phyloP scores from a whole-genome alignment of 2,888 invertebrate species.

The Oasisia sp. region DNA sequence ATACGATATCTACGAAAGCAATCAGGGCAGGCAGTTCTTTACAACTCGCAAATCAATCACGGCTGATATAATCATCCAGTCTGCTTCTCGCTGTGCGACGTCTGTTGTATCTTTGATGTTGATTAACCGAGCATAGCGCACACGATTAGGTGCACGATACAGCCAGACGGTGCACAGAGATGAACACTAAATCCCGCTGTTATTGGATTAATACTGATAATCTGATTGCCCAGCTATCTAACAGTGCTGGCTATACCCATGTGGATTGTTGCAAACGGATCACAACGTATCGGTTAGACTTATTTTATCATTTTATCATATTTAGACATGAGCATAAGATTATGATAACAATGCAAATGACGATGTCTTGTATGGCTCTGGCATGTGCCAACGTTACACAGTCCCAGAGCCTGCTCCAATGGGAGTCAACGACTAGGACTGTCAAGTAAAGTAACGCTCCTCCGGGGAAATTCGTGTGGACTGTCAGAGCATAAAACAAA shows the following conservation, averaged over 20 bases:
- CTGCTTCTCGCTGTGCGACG: not conserved
- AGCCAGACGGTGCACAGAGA: not conserved
- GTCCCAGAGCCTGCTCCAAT: too few relatives aligned
- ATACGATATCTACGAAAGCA: not conserved
- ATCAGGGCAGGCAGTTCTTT: not conserved
- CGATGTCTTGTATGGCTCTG: not conserved
- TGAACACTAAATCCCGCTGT: not conserved
- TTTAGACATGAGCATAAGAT: not conserved
- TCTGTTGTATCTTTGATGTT: not conserved
- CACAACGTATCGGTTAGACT: not conserved
- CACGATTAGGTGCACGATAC: not conserved
- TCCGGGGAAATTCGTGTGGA: too few relatives aligned
- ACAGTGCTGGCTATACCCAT: not conserved
- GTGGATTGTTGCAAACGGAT: too few relatives aligned
- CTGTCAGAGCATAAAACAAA: too few relatives aligned
- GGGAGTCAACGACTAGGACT: too few relatives aligned
- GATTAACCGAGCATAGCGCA: not conserved
- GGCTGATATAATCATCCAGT: conserved; percentile 2
- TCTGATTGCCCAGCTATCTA: not conserved
- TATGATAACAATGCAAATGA: not conserved
- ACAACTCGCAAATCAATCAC: not conserved
- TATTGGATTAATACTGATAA: not conserved
- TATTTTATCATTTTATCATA: not conserved
- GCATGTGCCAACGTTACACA: too few relatives aligned
- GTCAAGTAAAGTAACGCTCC: too few relatives aligned